A percentile compares a stretch with the other conserved stretches of the same genome.
These are phyloP conservation scores for Masticophis lateralis DNA, from an alignment of 2,797 vertebrate genomes.

Conservation along the genomic window DNA sequence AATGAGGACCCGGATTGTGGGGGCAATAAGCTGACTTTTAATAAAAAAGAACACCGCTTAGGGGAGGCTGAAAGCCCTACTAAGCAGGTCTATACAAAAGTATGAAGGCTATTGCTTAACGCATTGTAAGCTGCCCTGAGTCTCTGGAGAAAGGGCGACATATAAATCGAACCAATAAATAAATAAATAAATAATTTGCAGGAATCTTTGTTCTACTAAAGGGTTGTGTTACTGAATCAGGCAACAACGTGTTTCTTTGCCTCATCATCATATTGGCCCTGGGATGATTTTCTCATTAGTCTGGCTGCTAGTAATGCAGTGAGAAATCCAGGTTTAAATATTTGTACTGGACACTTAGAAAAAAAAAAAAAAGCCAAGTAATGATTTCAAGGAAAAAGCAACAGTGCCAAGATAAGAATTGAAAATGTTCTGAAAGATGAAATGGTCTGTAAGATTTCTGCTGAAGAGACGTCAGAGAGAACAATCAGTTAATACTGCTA, in stretches of 20 bases:
- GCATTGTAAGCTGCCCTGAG: too few relatives aligned
- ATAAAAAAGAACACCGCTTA: too few relatives aligned
- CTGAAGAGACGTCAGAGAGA: not conserved
- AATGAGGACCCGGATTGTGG: too few relatives aligned
- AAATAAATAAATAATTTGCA: too few relatives aligned
- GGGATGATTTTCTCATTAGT: not conserved
- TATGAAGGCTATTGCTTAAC: too few relatives aligned
- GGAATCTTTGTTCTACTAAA: not conserved
- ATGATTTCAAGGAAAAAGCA: not conserved
- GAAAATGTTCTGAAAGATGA: not conserved
- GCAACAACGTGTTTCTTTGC: not conserved
- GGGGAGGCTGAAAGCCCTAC: too few relatives aligned
- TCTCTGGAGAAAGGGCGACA: too few relatives aligned
- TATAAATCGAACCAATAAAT: too few relatives aligned
- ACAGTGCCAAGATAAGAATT: not conserved
- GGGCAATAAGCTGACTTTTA: too few relatives aligned
- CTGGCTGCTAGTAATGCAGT: not conserved
- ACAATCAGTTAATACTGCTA: not conserved
- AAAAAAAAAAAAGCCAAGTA: not conserved
- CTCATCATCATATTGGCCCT: too few relatives aligned
- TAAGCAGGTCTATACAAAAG: too few relatives aligned
- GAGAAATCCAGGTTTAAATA: not conserved
- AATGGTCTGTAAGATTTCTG: not conserved
- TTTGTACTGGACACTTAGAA: not conserved
- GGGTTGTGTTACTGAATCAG: not conserved